These are phyloP conservation scores for Rhadina sibilatrix DNA, from an alignment of 2,113 vertebrate genomes.

Conservation along the genomic window DNA sequence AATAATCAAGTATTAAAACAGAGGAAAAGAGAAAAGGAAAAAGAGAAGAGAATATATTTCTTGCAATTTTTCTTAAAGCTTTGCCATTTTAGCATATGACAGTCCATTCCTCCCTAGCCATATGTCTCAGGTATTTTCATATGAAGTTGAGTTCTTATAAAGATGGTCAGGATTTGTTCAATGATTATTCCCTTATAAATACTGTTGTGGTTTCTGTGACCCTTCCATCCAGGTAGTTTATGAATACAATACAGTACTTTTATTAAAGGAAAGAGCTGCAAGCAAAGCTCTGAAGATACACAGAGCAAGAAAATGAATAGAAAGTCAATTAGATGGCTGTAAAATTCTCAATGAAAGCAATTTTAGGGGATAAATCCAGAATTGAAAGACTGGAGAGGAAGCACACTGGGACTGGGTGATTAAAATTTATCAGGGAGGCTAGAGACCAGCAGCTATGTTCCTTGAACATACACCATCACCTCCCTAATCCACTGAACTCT, in stretches of 20 bases:
- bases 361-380: conserved; percentile 1
- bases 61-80: neutral
- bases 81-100: neutral
- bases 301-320: neutral
- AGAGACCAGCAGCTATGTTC: neutral
- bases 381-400: neutral
- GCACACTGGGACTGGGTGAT: neutral
- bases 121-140: neutral
- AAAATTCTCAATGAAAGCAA: conserved; percentile 14
- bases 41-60: neutral
- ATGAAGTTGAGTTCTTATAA: neutral
- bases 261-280: neutral
- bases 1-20: neutral
- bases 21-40: neutral
- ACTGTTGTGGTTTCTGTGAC: neutral
- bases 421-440: neutral
- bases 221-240: neutral
- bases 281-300: neutral
- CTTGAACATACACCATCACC: neutral
- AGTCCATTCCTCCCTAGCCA: neutral
- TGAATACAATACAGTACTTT: neutral
- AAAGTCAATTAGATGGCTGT: conserved; percentile 13
- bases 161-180: neutral
- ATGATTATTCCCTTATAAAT: neutral
- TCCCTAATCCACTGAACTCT: neutral